Conservation (phyloP, 2,888 invertebrate species). For the Thereva nobilitata region DNA sequence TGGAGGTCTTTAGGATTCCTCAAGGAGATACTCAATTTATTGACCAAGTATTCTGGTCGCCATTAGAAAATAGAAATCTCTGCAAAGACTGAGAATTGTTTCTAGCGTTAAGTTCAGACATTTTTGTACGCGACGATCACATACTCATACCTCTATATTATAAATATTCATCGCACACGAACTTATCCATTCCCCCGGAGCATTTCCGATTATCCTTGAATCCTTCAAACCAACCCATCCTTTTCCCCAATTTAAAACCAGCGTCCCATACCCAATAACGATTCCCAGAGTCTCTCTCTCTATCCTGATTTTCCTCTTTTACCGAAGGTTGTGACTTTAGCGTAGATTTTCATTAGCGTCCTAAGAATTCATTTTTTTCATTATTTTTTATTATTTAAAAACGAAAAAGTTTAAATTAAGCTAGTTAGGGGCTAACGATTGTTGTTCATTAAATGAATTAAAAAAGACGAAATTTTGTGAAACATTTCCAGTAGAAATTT, state of each 20-base stretch:
- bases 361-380: slow-evolving; percentile 22
- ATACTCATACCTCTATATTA: not conserved
- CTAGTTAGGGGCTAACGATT: slow-evolving; percentile 27
- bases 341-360: slow-evolving; percentile 37
- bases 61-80: slow-evolving; percentile 51
- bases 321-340: slow-evolving; percentile 42
- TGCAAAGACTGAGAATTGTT: slow-evolving; percentile 57
- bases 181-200: not conserved
- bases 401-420: slow-evolving; percentile 3
- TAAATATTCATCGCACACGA: slow-evolving; percentile 20
- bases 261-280: not conserved
- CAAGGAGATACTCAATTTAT: slow-evolving; percentile 17
- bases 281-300: not conserved
- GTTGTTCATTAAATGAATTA: slow-evolving; percentile 35
- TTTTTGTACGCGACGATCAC: slow-evolving; percentile 38
- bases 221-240: slow-evolving; percentile 5
- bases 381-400: slow-evolving; percentile 5
- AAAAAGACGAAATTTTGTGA: slow-evolving; percentile 34
- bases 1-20: slow-evolving; percentile 37
- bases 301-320: slow-evolving; percentile 29
- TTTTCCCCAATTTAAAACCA: not conserved
- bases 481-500: slow-evolving; percentile 40
- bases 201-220: not conserved
- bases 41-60: slow-evolving; percentile 41
- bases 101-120: slow-evolving; percentile 35